Evolutionary conservation across 2,797 vertebrate species (phyloP), one percentile per base, ranked within the genome.

Genomic region (Peromyscus eremicus): DNA sequence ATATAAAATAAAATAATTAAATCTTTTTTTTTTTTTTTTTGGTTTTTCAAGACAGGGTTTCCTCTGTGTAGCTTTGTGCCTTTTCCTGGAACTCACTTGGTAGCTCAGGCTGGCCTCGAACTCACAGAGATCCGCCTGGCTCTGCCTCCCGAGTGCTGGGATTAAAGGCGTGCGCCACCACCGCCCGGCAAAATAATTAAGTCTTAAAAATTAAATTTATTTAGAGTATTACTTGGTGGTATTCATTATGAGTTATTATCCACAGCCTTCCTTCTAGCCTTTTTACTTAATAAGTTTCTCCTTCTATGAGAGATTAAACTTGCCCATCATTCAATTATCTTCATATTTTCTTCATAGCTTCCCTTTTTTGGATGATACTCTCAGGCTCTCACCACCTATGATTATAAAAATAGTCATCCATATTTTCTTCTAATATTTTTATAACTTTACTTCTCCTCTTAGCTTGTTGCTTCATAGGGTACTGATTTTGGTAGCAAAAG

Each of bases 351-450:
- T 52, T 93, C n/a, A 12, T 60, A 16, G 4, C 57, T 68, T 93
- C 75, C 70, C 32, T 43, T 77, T 85, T 97, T 43, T 29, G 34
- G 60, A 49, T 40, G 6, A 52, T 80, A 37, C 27, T 75, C 8
- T n/a, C 14, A 75, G 11, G 8, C 0, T 76, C 79, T 93, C 1
- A 27, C 27, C 23, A 57, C 32, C 29, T 9, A 29, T 8, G 1
- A 14, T 49, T 89, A 73, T 70, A 86, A 52, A 52, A 87, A 29
- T 16, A 84, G 32, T 11, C 23, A 17, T 16, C 52, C 57, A 34
- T 71, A 68, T 80, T 93, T 96, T 92, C 89, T 92, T 88, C 89
- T 81, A 81, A 9, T 43, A 75, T 57, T 89, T 95, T 73, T 83
- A 87, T 89, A 75, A 40, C 64, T 90, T 97, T 6, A 71, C 37